Conservation (phyloP, 2,797 vertebrate species). For the Hippopotamyrus pictus region DNA sequence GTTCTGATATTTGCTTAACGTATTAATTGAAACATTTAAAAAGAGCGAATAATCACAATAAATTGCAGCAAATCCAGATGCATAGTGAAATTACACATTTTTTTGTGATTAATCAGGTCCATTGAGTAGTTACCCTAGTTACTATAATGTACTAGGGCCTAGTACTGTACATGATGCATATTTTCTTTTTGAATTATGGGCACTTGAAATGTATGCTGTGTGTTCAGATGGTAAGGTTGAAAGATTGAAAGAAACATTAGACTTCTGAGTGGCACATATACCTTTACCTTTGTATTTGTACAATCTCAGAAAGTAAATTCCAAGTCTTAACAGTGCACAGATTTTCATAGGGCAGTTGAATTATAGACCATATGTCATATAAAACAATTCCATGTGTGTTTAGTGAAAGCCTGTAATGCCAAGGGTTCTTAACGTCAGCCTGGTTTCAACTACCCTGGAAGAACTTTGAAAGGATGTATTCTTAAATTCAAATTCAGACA, state of each 20-base stretch:
- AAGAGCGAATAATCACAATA: neutral
- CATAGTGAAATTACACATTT: neutral
- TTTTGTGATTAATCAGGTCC: neutral
- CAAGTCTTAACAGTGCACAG: neutral
- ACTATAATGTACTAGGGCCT: neutral
- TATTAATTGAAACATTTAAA: neutral
- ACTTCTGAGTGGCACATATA: neutral
- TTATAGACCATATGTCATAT: neutral
- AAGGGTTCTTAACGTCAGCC: neutral
- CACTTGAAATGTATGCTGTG: neutral
- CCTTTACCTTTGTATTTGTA: neutral
- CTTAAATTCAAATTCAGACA: neutral
- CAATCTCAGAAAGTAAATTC: neutral
- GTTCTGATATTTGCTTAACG: neutral
- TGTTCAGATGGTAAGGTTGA: neutral
- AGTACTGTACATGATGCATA: neutral
- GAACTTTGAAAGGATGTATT: neutral
- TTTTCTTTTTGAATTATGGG: neutral
- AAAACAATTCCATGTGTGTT: neutral
- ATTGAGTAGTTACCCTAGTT: neutral
- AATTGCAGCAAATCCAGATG: neutral
- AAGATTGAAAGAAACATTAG: neutral
- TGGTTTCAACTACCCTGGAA: neutral
- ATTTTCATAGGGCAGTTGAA: neutral
- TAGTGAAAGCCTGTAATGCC: neutral